Percentiles rank a stretch among this genome's conserved stretches.
These are phyloP conservation scores for Orchestia grillus DNA, from an alignment of 1,140 invertebrate genomes.

Conservation along the genomic window DNA sequence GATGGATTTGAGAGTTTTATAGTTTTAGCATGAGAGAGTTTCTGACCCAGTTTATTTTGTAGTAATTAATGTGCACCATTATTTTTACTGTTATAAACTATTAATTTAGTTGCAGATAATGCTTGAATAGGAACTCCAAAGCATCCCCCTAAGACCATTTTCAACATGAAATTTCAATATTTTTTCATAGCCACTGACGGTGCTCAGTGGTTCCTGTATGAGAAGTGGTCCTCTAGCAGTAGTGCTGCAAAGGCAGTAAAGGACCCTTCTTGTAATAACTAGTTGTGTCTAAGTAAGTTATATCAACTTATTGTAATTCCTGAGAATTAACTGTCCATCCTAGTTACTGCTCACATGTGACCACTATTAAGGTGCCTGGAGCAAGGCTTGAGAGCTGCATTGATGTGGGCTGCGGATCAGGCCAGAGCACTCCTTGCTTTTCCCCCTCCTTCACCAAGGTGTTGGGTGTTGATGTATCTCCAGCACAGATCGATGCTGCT, in stretches of 20 bases:
- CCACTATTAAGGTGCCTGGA: background rate
- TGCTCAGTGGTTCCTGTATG: background rate
- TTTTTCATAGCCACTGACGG: background rate
- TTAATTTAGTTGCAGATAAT: too few species aligned
- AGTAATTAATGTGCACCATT: too few species aligned
- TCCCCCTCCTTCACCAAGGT: conserved; percentile 71
- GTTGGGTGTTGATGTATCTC: conserved; percentile 71
- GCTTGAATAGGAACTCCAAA: too few species aligned
- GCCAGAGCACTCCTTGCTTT: conserved; percentile 72
- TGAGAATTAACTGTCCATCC: background rate
- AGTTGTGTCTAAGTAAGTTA: background rate
- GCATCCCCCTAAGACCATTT: too few species aligned
- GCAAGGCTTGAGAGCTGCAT: conserved; percentile 7
- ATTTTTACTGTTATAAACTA: too few species aligned
- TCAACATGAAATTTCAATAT: background rate
- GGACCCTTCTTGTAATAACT: background rate
- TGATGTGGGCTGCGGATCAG: conserved; percentile 74
- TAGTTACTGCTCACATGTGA: too few species aligned
- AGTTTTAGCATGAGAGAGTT: too few species aligned
- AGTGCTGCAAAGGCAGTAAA: background rate
- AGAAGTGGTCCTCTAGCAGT: background rate
- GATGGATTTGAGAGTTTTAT: too few species aligned
- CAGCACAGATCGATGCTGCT: conserved; percentile 71
- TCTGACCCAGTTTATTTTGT: too few species aligned
- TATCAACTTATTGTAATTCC: background rate